These are phyloP conservation scores for Toxostoma redivivum DNA, from an alignment of 2,113 vertebrate genomes.

Conservation along the genomic window DNA sequence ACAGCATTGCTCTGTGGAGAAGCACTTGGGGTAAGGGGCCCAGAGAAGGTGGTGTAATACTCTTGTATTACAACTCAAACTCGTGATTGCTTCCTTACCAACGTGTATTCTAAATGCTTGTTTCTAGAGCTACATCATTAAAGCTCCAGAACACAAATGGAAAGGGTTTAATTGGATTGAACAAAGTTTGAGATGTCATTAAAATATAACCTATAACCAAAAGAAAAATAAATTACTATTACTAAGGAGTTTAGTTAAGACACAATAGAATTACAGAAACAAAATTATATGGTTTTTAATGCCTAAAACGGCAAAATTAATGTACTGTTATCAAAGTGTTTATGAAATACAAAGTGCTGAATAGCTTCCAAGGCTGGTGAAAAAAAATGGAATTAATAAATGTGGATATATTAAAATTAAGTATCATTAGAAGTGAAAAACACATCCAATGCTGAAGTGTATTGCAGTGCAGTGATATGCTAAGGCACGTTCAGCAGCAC, in stretches of 20 bases:
- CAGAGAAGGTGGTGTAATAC: neutral
- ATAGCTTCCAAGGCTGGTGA: neutral
- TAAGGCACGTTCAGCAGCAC: neutral
- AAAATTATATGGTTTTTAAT: neutral
- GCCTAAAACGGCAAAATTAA: neutral
- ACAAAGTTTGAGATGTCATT: neutral
- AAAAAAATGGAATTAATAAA: neutral
- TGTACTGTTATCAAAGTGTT: neutral
- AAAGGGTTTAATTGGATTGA: neutral
- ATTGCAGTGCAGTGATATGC: neutral
- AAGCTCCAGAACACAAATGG: neutral
- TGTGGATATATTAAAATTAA: neutral
- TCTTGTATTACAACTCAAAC: neutral
- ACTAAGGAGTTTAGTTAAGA: neutral
- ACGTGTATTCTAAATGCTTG: neutral
- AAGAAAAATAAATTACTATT: neutral
- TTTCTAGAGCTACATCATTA: neutral
- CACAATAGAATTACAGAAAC: fast-evolving
- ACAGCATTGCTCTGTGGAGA: neutral
- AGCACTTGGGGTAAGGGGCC: neutral
- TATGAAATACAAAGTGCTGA: neutral
- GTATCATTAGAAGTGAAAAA: neutral
- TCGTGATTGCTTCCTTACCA: neutral
- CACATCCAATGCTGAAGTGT: neutral
- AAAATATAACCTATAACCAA: neutral